These are phyloP conservation scores for Eulemur macaco DNA, from an alignment of 2,113 vertebrate genomes.

Conservation along the genomic window DNA sequence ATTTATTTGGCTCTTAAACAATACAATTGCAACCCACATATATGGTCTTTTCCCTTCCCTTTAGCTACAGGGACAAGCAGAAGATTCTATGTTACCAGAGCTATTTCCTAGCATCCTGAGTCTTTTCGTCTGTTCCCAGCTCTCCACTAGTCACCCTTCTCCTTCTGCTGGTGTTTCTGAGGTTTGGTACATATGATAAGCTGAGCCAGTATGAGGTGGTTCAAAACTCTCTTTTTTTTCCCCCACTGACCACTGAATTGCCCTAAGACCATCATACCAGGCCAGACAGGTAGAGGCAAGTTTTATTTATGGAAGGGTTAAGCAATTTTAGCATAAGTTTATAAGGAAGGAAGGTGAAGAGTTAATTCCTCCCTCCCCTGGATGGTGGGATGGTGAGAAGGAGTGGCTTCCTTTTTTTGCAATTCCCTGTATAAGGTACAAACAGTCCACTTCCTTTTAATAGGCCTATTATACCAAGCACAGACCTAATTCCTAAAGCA, in stretches of 20 bases:
- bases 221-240: background rate
- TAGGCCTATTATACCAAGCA: background rate
- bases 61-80: background rate
- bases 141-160: background rate
- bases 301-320: background rate
- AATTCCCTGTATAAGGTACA: background rate
- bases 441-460: background rate
- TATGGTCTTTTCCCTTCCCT: background rate
- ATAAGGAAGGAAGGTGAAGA: background rate
- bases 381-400: background rate
- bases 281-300: background rate
- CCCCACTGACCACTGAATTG: background rate
- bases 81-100: background rate
- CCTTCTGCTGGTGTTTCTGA: background rate
- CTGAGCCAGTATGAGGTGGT: background rate
- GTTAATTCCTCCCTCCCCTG: background rate
- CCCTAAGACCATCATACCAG: background rate
- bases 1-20: conserved; percentile 15
- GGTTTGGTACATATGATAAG: background rate
- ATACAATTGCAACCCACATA: background rate
- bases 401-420: background rate
- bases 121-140: background rate
- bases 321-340: background rate
- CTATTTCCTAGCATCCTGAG: background rate
- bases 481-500: background rate